Evolutionary conservation across 2,113 vertebrate species (phyloP).

Genomic region (Gymnocephalus cernua): DNA sequence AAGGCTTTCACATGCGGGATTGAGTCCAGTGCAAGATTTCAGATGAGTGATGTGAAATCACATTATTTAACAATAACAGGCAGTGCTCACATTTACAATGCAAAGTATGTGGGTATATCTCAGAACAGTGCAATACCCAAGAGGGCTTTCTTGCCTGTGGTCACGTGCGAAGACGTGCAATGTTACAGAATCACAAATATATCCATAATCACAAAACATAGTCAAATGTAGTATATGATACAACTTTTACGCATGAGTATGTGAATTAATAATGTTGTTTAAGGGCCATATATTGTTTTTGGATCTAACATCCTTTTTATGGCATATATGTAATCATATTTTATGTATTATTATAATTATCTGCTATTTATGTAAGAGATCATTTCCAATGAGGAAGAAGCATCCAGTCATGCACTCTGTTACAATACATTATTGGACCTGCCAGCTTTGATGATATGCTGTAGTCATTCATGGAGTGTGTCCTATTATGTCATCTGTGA

Average conservation of each 20-base stretch:
- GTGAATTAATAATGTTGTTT: neutral
- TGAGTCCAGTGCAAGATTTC: slow-evolving; percentile 28
- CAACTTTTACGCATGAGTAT: neutral
- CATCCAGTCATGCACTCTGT: neutral
- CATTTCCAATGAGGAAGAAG: neutral
- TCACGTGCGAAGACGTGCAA: neutral
- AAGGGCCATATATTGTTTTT: neutral
- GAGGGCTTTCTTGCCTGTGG: neutral
- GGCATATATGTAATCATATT: neutral
- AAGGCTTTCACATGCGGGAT: slow-evolving; percentile 26
- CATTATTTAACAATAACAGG: slow-evolving; percentile 20
- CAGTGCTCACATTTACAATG: slow-evolving; percentile 8
- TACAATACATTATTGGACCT: neutral
- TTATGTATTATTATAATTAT: neutral
- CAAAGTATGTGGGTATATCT: slow-evolving; percentile 2
- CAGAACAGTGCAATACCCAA: neutral
- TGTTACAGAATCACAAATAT: neutral
- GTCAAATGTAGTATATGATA: neutral
- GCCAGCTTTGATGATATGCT: neutral
- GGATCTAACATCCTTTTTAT: neutral
- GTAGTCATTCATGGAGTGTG: neutral
- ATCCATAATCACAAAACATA: neutral
- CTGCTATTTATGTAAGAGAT: too few species aligned
- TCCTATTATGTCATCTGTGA: neutral
- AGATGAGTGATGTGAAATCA: slow-evolving; percentile 44